Conservation (phyloP, 2,888 invertebrate genomes). For the Cenopis cana region DNA sequence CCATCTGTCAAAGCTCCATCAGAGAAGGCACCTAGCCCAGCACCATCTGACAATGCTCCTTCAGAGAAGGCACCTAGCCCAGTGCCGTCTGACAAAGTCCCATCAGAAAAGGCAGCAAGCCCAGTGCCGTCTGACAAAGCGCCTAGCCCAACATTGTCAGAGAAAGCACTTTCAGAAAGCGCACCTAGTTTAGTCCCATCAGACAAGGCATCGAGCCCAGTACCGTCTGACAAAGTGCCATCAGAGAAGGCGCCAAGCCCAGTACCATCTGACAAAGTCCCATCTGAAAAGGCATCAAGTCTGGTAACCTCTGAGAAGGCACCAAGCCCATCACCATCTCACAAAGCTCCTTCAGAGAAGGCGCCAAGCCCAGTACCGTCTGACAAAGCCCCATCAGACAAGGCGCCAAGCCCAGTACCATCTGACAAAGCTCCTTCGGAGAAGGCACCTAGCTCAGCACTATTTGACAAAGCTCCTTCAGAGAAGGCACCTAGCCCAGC, state of each 20-base stretch:
- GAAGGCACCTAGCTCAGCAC: slow-evolving; percentile 35
- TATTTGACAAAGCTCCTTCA: no score
- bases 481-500: slow-evolving; percentile 5
- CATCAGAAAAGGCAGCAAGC: slow-evolving; percentile 17
- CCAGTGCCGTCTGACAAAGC: slow-evolving; percentile 27
- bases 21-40: slow-evolving; percentile 2
- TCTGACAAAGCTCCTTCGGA: slow-evolving; percentile 24
- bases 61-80: slow-evolving; percentile 3
- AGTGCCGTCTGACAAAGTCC: no score
- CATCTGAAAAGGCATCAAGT: slow-evolving; percentile 24
- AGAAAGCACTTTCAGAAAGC: no score
- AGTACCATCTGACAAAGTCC: no score
- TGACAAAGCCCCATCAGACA: background rate
- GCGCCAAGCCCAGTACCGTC: no score
- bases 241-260: no score
- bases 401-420: slow-evolving; percentile 8
- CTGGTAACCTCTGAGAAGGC: slow-evolving; percentile 12
- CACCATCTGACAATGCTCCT: background rate
- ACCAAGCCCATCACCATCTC: no score
- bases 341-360: slow-evolving; percentile 28
- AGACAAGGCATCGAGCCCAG: slow-evolving; percentile 22
- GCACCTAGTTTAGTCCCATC: slow-evolving; percentile 30
- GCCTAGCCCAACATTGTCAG: slow-evolving; percentile 3
- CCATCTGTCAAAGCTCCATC: no score
- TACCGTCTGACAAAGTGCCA: background rate